Conservation (phyloP, 2,797 vertebrate species). For the Coracias cyanogaster region DNA sequence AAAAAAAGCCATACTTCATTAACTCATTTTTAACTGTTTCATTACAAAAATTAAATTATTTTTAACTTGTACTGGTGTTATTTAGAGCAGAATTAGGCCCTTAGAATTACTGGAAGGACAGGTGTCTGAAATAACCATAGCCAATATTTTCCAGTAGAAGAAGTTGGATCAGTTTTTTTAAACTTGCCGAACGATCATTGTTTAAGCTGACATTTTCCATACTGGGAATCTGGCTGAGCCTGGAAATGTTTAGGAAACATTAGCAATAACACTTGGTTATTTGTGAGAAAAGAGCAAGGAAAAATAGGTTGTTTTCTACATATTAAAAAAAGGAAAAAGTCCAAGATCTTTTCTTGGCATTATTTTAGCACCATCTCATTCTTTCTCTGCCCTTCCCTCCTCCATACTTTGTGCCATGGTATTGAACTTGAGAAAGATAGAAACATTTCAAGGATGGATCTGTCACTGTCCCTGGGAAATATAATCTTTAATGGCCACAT, state of each 20-base stretch:
- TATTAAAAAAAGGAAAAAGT: background rate
- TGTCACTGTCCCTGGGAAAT: background rate
- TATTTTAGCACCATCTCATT: background rate
- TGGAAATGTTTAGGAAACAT: background rate
- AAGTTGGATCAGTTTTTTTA: background rate
- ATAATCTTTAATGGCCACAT: background rate
- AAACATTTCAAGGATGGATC: background rate
- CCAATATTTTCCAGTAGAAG: background rate
- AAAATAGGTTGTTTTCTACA: background rate
- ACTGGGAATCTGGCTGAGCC: background rate
- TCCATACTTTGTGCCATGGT: accelerated
- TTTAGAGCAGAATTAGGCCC: background rate
- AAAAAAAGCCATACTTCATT: background rate
- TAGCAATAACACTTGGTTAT: background rate
- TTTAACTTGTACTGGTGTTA: background rate
- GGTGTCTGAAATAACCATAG: background rate
- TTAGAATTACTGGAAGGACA: background rate
- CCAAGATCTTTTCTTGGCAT: background rate
- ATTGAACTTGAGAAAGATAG: background rate
- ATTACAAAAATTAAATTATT: background rate
- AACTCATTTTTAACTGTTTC: background rate
- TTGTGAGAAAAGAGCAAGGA: background rate
- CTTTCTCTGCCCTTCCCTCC: background rate
- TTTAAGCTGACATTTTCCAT: background rate
- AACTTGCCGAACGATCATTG: background rate